Percentiles rank a stretch among this genome's conserved stretches.
phyloP scores from a whole-genome alignment of 2,113 vertebrate species.

The Rhea americana region DNA sequence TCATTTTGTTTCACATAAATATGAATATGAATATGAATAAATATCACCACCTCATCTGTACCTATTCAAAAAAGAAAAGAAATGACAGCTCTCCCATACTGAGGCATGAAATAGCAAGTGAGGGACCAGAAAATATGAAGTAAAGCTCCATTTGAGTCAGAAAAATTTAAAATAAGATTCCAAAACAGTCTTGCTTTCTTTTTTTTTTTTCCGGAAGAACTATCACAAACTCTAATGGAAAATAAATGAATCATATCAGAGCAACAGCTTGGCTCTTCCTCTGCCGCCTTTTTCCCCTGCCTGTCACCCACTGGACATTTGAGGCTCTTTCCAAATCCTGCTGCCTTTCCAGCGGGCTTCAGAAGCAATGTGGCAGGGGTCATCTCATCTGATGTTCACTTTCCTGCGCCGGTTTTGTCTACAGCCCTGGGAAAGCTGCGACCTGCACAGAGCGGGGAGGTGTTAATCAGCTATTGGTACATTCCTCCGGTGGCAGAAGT shows the following conservation, averaged over 20 bases:
- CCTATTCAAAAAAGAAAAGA: background rate
- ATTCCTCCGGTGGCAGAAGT: background rate
- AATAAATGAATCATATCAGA: conserved; percentile 34
- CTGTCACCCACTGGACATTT: background rate
- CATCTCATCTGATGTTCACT: background rate
- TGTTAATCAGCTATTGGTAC: background rate
- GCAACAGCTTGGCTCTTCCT: background rate
- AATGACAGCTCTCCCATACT: background rate
- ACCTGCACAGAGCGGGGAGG: background rate
- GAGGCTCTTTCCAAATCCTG: background rate
- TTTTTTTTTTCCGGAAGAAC: background rate
- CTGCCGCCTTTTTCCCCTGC: background rate
- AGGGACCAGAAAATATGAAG: background rate
- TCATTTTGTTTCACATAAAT: conserved; percentile 2
- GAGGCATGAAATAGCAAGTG: background rate
- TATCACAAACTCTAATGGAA: conserved; percentile 23
- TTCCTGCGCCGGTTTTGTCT: background rate
- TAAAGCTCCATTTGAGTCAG: background rate
- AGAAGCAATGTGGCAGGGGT: background rate
- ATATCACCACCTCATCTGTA: background rate
- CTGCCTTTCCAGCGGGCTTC: background rate
- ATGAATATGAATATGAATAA: background rate
- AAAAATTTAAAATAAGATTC: background rate
- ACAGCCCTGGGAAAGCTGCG: background rate
- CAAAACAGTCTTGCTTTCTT: background rate